These are phyloP conservation scores for Didymodactylos carnosus DNA, from an alignment of 2,888 invertebrate genomes.

Conservation along the genomic window DNA sequence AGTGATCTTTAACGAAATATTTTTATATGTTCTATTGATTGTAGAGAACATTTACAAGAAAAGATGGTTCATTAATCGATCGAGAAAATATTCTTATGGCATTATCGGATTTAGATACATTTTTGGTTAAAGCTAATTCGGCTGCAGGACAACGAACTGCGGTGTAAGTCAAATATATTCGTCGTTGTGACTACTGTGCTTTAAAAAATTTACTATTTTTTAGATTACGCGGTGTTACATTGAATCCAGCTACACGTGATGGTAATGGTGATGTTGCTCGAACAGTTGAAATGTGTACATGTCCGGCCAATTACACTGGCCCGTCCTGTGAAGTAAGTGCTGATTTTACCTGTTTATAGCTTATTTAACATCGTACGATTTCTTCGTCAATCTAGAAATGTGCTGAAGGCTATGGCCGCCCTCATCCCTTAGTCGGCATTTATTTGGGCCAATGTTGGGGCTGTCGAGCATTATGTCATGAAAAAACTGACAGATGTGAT, in stretches of 20 bases:
- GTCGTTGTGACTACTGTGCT: too few species aligned
- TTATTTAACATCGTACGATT: too few species aligned
- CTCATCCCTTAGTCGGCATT: background rate
- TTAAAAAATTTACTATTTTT: background rate
- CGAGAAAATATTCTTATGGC: constrained; percentile 74
- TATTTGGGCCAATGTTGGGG: constrained; percentile 58
- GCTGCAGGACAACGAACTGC: background rate
- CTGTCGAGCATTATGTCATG: constrained; percentile 62
- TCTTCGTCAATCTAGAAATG: too few species aligned
- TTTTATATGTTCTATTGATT: background rate
- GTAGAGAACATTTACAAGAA: constrained; percentile 39
- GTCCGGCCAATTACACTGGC: constrained; percentile 40
- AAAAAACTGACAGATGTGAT: constrained; percentile 46
- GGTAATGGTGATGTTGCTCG: constrained; percentile 46
- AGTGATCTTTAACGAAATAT: background rate
- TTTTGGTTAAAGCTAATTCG: constrained; percentile 1
- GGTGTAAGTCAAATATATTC: background rate
- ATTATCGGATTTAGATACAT: constrained; percentile 61
- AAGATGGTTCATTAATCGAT: constrained; percentile 59
- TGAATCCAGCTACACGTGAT: constrained; percentile 7
- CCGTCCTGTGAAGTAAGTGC: constrained; percentile 40
- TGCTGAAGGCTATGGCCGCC: background rate
- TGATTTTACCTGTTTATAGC: background rate
- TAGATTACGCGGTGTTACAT: background rate
- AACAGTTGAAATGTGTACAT: constrained; percentile 39